These are phyloP conservation scores for Lytechinus variegatus DNA, from an alignment of 35 echinoderm and acorn worm species.

Conservation along the genomic window DNA sequence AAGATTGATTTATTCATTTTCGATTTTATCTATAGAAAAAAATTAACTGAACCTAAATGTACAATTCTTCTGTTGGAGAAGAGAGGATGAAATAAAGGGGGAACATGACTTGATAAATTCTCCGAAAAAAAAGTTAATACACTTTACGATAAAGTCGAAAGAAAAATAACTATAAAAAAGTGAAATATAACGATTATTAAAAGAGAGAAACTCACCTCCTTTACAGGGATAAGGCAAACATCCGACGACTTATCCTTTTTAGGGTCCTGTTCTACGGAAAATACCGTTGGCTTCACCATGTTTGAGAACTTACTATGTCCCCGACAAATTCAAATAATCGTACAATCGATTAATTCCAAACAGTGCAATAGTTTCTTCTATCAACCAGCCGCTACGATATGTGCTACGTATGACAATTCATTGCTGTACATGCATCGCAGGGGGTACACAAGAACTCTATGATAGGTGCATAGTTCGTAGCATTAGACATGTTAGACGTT, in stretches of 20 bases:
- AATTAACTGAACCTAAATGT: too few relatives aligned
- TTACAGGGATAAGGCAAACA: background rate
- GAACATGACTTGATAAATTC: background rate
- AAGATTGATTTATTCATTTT: background rate
- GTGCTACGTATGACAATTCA: background rate
- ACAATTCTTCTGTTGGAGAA: too few relatives aligned
- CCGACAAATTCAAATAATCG: background rate
- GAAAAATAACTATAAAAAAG: background rate
- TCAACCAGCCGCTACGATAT: background rate
- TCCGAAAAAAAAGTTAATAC: background rate
- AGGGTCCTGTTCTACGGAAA: slow-evolving; percentile 28
- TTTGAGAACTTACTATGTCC: background rate
- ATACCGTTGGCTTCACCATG: slow-evolving; percentile 22
- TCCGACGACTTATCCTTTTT: slow-evolving; percentile 10
- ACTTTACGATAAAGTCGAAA: background rate
- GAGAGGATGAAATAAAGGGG: background rate
- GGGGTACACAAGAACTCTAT: background rate
- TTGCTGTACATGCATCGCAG: background rate
- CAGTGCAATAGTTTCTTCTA: background rate
- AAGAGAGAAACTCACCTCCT: slow-evolving; percentile 13
- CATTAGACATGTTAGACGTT: background rate
- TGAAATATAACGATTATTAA: background rate
- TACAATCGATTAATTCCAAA: background rate
- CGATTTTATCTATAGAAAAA: too few relatives aligned
- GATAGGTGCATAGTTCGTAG: background rate